These are phyloP conservation scores for Dendronephthya gigantea DNA, from an alignment of 64 coral and sea anemone species.

Conservation along the genomic window DNA sequence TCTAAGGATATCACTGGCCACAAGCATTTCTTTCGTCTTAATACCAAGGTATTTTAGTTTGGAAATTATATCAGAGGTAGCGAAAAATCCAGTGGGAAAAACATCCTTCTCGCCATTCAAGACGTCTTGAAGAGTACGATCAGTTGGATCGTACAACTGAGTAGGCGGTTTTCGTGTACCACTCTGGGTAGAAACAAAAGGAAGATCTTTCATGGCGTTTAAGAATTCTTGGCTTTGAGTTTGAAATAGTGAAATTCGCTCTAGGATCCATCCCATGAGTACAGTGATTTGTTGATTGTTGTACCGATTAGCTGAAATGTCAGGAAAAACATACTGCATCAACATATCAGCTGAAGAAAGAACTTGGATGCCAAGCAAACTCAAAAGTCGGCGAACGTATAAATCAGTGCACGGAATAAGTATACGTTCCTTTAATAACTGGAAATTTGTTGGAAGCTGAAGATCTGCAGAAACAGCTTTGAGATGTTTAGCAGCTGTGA, in stretches of 20 bases:
- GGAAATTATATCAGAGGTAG: constrained; percentile 51
- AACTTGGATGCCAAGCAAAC: constrained; percentile 58
- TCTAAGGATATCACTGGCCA: constrained; percentile 47
- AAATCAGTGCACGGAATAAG: constrained; percentile 63
- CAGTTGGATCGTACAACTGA: constrained; percentile 77
- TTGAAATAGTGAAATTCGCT: constrained; percentile 63
- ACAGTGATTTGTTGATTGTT: constrained; percentile 55
- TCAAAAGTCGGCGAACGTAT: constrained; percentile 63
- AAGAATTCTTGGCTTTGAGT: constrained; percentile 67
- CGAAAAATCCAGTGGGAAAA: constrained; percentile 64
- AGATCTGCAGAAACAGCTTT: background rate
- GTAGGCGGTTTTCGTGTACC: constrained; percentile 54
- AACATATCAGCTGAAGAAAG: constrained; percentile 64
- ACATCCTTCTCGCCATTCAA: constrained; percentile 56
- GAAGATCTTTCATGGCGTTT: constrained; percentile 55
- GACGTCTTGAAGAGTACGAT: constrained; percentile 54
- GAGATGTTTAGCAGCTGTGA: background rate
- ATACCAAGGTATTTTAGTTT: constrained; percentile 74
- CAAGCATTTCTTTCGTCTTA: constrained; percentile 53
- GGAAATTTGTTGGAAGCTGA: constrained; percentile 18
- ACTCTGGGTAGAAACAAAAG: constrained; percentile 66
- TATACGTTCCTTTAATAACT: constrained; percentile 41
- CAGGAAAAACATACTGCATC: constrained; percentile 71
- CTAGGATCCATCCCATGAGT: constrained; percentile 80
- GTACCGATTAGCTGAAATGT: constrained; percentile 48